These are phyloP conservation scores for Sepiola atlantica DNA, from an alignment of 2,888 invertebrate genomes.

Conservation along the genomic window DNA sequence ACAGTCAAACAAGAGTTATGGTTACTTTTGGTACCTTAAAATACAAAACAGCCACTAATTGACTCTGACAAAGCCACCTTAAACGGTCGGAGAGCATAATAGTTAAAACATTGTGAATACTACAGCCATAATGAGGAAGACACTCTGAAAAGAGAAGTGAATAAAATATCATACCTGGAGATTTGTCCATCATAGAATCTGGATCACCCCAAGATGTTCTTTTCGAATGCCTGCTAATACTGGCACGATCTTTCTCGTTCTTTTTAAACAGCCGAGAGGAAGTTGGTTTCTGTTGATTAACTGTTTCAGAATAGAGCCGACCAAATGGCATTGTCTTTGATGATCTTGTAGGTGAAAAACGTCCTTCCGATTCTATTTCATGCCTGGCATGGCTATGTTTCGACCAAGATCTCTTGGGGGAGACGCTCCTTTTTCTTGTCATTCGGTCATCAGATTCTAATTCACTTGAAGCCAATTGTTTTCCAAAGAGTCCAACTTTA, in stretches of 20 bases:
- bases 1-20: no score
- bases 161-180: not conserved
- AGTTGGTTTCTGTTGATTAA: not conserved
- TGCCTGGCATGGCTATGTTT: not conserved
- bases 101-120: no score
- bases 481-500: not conserved
- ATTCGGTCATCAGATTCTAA: not conserved
- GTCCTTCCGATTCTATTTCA: not conserved
- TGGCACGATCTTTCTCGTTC: not conserved
- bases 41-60: no score
- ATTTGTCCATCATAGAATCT: no score
- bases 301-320: not conserved
- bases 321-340: not conserved
- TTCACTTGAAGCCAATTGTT: not conserved
- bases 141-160: not conserved
- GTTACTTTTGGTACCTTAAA: no score
- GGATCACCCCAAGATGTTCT: not conserved
- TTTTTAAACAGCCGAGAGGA: not conserved
- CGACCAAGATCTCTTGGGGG: not conserved
- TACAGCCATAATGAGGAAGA: no score
- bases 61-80: no score
- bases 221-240: not conserved
- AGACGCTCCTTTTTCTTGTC: not conserved
- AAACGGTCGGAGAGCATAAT: no score
- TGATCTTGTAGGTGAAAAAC: not conserved